Evolutionary conservation across 2,888 invertebrate genomes (phyloP).

Genomic region (Lycaena phlaeas): DNA sequence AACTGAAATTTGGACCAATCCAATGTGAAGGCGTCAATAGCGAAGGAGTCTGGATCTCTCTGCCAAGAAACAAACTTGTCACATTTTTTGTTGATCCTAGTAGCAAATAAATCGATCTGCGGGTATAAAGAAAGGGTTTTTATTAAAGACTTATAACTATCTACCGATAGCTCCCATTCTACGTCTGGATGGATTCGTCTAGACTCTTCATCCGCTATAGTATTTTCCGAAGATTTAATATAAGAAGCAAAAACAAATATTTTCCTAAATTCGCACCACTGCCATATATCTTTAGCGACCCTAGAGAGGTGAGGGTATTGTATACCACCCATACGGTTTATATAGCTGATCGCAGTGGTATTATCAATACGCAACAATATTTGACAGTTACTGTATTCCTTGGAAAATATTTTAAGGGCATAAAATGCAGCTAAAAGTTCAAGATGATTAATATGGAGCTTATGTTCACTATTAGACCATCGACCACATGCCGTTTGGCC

Average conservation of each 20-base stretch:
- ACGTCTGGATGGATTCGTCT: too few relatives aligned
- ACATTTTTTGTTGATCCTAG: background rate
- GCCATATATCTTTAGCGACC: constrained; percentile 15
- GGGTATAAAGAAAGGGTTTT: too few relatives aligned
- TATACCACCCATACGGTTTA: constrained; percentile 17
- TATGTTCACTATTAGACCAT: constrained; percentile 7
- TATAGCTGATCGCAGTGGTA: constrained; percentile 11
- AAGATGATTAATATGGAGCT: constrained; percentile 12
- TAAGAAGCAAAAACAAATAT: constrained; percentile 26
- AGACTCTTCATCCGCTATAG: too few relatives aligned
- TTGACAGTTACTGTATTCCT: constrained; percentile 2
- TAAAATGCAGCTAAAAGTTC: constrained; percentile 12
- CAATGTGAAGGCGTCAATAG: background rate
- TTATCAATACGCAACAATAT: constrained; percentile 15
- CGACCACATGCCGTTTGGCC: background rate
- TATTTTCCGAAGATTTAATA: too few relatives aligned
- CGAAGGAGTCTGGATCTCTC: background rate
- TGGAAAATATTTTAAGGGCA: too few relatives aligned
- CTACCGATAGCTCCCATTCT: constrained; percentile 24
- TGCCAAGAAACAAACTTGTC: background rate
- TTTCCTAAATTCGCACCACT: constrained; percentile 22
- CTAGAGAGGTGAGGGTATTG: too few relatives aligned
- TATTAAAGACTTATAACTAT: constrained; percentile 3
- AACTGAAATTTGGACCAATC: background rate
- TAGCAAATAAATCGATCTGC: background rate